These are phyloP conservation scores for Cabera pusaria DNA, from an alignment of 2,888 invertebrate genomes.

Conservation along the genomic window DNA sequence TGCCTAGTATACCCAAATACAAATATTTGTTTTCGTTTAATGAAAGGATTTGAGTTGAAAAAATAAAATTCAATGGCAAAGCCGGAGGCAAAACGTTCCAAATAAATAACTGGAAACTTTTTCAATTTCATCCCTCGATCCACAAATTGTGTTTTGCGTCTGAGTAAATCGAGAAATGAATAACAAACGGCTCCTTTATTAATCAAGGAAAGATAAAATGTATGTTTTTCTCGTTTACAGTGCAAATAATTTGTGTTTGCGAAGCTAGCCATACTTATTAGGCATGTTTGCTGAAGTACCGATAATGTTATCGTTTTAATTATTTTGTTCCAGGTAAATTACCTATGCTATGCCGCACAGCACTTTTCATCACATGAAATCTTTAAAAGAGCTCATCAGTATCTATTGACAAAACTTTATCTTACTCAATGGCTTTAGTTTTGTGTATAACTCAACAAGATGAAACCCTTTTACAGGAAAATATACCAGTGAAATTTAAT, in stretches of 20 bases:
- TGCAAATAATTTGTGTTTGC: conserved; percentile 1
- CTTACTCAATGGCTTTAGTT: too few relatives aligned
- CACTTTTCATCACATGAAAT: too few relatives aligned
- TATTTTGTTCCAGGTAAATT: too few relatives aligned
- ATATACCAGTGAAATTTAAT: too few relatives aligned
- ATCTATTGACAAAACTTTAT: too few relatives aligned
- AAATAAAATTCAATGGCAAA: conserved; percentile 68
- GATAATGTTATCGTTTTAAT: too few relatives aligned
- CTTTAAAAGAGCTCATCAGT: too few relatives aligned
- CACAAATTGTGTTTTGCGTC: conserved; percentile 79
- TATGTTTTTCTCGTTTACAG: conserved; percentile 14
- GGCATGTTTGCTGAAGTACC: too few relatives aligned
- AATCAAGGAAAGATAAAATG: conserved; percentile 49
- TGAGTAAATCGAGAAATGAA: conserved; percentile 76
- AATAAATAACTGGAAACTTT: conserved; percentile 81
- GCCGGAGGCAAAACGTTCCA: conserved; percentile 63
- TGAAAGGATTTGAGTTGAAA: conserved; percentile 53
- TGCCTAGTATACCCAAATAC: conserved; percentile 23
- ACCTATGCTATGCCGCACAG: too few relatives aligned
- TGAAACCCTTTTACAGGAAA: too few relatives aligned
- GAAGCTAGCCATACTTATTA: too few relatives aligned
- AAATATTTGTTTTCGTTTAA: conserved; percentile 33
- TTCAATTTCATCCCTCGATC: conserved; percentile 77
- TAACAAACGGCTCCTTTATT: conserved; percentile 70
- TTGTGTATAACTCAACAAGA: too few relatives aligned